Base-by-base conservation (phyloP, 2,113 vertebrate species). In the Xyrauchen texanus region DNA sequence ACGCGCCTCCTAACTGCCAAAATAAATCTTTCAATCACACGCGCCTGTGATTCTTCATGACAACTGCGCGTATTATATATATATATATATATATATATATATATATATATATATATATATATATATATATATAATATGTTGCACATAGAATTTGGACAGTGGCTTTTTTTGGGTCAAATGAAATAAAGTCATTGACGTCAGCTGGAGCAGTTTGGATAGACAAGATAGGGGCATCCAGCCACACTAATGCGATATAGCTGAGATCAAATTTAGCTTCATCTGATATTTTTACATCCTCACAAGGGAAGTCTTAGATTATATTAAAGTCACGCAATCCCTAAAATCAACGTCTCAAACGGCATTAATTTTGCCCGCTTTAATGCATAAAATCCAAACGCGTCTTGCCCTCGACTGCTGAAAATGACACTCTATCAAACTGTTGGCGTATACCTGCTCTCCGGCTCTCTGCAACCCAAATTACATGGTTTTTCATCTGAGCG, bases 1-100 rank as follows among this genome's bases (percentile, higher is more conserved):
- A 92, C 80, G 89, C 93, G 91, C 91, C 95, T 88, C 93, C 94
- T 92, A 92, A 93, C 90, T 94, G 86, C 16, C 80, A 0, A 58
- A 81, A 55, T 8, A 2, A 21, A 64, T 34, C 66, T 77, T 44
- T 73, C 16, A 34, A 34, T 34, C 21, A 34, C 21, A 34, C 21
- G 21, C 21, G 21, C 21, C 21, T 34, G 21, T 34, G 21, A 34
- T 34, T 34, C 21, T 34, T 34, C 21, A 34, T 34, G 21, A 34
- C 21, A n/a, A n/a, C n/a, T n/a, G n/a, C n/a, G n/a, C n/a, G n/a
- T n/a, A n/a, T n/a, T n/a, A n/a, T n/a, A n/a, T n/a, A n/a, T n/a
- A n/a, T n/a, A n/a, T n/a, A n/a, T n/a, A n/a, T n/a, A n/a, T n/a
- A n/a, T n/a, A n/a, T n/a, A n/a, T n/a, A n/a, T n/a, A n/a, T n/a